Percentiles rank a stretch among this genome's conserved stretches.
Conservation (phyloP, 1,140 invertebrate genomes). For the Anoplolepis gracilipes region DNA sequence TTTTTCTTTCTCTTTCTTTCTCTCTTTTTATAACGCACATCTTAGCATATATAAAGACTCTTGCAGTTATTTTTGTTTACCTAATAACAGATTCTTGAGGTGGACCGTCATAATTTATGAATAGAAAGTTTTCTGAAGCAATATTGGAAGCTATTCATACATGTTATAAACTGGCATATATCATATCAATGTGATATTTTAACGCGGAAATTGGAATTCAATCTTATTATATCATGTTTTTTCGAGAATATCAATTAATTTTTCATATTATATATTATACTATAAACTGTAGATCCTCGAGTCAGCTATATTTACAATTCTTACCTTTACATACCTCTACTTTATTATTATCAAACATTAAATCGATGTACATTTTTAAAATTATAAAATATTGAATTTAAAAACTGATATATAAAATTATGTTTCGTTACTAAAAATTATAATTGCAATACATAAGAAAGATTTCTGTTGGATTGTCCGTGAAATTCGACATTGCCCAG, state of each 20-base stretch:
- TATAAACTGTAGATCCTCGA: background rate
- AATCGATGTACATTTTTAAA: background rate
- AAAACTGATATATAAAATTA: slow-evolving; percentile 10
- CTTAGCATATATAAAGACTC: background rate
- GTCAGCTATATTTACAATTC: background rate
- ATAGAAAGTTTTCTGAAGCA: slow-evolving; percentile 57
- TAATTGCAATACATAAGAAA: background rate
- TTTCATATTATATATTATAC: background rate
- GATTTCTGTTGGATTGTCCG: background rate
- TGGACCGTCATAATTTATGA: slow-evolving; percentile 4
- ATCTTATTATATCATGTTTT: background rate
- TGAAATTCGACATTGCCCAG: background rate
- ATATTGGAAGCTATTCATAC: slow-evolving; percentile 58
- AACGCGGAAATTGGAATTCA: background rate
- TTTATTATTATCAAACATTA: background rate
- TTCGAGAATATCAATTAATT: background rate
- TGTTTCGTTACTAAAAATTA: background rate
- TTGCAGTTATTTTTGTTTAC: background rate
- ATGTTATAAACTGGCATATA: slow-evolving; percentile 31
- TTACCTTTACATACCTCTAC: background rate
- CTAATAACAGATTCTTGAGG: slow-evolving; percentile 1
- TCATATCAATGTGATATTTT: slow-evolving; percentile 24
- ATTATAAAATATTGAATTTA: slow-evolving; percentile 1
- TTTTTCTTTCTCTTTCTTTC: too few species aligned
- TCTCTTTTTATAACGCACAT: too few species aligned